Evolutionary conservation across 2,888 invertebrate genomes (phyloP).

Genomic region (Drosophila villosipedis): DNA sequence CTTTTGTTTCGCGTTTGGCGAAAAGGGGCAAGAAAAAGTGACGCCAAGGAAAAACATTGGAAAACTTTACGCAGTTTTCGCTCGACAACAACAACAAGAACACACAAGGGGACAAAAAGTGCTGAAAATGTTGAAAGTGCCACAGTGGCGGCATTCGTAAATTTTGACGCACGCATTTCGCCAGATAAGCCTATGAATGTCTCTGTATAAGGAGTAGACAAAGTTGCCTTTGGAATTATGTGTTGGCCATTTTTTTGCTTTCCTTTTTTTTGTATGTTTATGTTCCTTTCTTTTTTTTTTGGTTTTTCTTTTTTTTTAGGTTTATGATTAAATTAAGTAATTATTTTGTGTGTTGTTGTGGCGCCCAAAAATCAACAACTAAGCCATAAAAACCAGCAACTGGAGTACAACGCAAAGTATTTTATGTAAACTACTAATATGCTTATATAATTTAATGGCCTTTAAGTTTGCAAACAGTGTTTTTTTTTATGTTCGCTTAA

Average conservation of each 20-base stretch:
- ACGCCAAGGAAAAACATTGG: conserved; percentile 26
- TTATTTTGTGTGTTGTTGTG: conserved; percentile 63
- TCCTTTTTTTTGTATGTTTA: conserved; percentile 13
- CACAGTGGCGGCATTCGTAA: conserved; percentile 62
- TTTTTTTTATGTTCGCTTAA: conserved; percentile 30
- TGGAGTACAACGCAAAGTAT: conserved; percentile 12
- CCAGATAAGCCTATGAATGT: conserved; percentile 71
- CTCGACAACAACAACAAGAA: conserved; percentile 30
- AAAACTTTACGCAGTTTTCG: conserved; percentile 67
- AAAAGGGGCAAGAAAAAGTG: conserved; percentile 40
- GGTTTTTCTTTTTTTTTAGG: conserved; percentile 27
- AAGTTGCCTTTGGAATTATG: conserved; percentile 39
- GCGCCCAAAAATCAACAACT: conserved; percentile 39
- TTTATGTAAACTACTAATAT: conserved; percentile 27
- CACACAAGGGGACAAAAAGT: conserved; percentile 41
- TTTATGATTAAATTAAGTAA: conserved; percentile 80
- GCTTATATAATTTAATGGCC: conserved; percentile 48
- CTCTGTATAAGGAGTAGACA: conserved; percentile 42
- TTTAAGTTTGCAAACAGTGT: conserved; percentile 18
- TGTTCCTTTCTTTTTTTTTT: conserved; percentile 25
- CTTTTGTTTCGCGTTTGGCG: conserved; percentile 28
- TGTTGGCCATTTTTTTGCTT: conserved; percentile 33
- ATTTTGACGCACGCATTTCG: conserved; percentile 62
- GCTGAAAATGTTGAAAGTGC: conserved; percentile 75
- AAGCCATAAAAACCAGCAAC: conserved; percentile 3